Conservation (phyloP, 2,797 vertebrate species). For the Gadopsis marmoratus region DNA sequence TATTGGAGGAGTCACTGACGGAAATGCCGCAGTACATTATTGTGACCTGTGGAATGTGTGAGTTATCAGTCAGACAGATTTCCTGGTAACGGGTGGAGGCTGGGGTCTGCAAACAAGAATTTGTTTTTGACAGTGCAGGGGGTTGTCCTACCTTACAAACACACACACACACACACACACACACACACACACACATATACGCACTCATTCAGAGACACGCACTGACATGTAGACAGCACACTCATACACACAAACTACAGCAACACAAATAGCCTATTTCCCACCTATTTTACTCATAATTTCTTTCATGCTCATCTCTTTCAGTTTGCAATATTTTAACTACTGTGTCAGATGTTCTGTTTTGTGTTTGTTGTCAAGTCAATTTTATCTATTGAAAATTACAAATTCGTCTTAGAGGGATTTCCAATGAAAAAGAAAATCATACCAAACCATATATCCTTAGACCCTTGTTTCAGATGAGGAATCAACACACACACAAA, state of each 20-base stretch:
- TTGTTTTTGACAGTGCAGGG: slow-evolving; percentile 44
- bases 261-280: neutral
- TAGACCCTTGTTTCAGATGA: neutral
- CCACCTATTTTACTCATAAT: neutral
- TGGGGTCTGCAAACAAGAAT: slow-evolving; percentile 46
- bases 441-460: neutral
- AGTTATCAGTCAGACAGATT: slow-evolving; percentile 59
- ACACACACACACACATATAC: slow-evolving; percentile 2
- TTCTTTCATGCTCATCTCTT: neutral
- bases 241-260: neutral
- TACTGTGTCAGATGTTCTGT: neutral
- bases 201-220: slow-evolving; percentile 2
- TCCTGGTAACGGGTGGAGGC: slow-evolving; percentile 47
- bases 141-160: slow-evolving; percentile 32
- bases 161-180: neutral
- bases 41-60: slow-evolving; percentile 52
- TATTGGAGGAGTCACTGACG: slow-evolving; percentile 24
- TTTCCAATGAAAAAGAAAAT: too few relatives aligned
- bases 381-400: neutral
- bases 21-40: slow-evolving; percentile 49
- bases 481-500: neutral
- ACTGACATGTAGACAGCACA: neutral
- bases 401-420: neutral
- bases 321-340: neutral
- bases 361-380: neutral